Base-by-base conservation (phyloP, 2,113 vertebrate genomes). In the Gavialis gangeticus region DNA sequence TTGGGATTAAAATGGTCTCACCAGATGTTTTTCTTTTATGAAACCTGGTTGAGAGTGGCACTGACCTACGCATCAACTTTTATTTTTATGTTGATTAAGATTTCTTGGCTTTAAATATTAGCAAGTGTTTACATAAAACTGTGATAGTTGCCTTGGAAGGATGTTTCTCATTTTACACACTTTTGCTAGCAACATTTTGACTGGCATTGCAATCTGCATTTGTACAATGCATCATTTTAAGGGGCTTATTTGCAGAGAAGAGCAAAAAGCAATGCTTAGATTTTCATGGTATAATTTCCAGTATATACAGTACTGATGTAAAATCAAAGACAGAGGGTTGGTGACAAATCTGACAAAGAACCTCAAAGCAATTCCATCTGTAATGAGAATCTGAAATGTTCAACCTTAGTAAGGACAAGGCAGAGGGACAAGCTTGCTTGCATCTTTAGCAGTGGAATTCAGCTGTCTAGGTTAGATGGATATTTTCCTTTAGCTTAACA, bases 321-420 rank as follows among this genome's bases (percentile, higher is more conserved):
- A 94, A 93, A 93, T 94, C 89, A 77, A 96, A 90, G 46, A 85
- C 5, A 80, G 37, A 83, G 46, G 87, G 67, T 87, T 82, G 46
- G 75, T 76, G 79, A 90, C 82, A 95, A 82, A 92, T 89, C 82
- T 95, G 79, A 91, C 84, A 91, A 85, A 95, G 57, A 95, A 84
- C 60, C 69, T 94, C 82, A 79, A 91, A 96, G 93, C 64, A 89
- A 91, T 93, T 77, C 82, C 84, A 92, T 89, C 84, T 94, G 79
- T 87, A 94, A 93, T 84, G 75, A 89, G 77, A 95, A 60, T 92
- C 34, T 95, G 84, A 95, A 75, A 75, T 27, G 77, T 69, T 93
- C 17, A 58, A 77, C 62, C 94, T 85, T 54, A 91, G 93, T 95
- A 93, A 96, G 87, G 94, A 95, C 86, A 93, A 0, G 54, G 55